Percentiles rank a stretch among this genome's conserved stretches.
These are phyloP conservation scores for Talpa occidentalis DNA, from an alignment of 2,113 vertebrate species.

Conservation along the genomic window DNA sequence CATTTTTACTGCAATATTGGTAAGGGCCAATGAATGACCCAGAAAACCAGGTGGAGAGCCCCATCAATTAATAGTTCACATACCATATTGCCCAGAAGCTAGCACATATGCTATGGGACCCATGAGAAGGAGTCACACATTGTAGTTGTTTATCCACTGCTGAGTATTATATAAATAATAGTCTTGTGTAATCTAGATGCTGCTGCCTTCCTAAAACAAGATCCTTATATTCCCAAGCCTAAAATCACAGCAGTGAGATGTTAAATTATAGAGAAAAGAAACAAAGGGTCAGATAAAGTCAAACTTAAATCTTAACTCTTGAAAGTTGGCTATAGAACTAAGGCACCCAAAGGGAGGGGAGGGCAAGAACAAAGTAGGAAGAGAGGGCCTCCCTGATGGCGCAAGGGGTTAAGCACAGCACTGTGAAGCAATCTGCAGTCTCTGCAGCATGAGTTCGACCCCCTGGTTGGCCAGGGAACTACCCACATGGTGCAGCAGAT, in stretches of 20 bases:
- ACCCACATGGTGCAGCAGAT: too few relatives aligned
- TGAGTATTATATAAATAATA: background rate
- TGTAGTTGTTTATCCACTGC: background rate
- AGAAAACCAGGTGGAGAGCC: background rate
- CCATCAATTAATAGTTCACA: slow-evolving; percentile 2
- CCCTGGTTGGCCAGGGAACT: too few relatives aligned
- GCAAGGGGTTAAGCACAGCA: too few relatives aligned
- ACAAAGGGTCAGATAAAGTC: too few relatives aligned
- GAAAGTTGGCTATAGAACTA: too few relatives aligned
- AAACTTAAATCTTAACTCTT: too few relatives aligned
- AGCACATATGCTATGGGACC: background rate
- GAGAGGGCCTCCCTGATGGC: too few relatives aligned
- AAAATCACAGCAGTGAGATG: background rate
- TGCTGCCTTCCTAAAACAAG: background rate
- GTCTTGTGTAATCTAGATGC: background rate
- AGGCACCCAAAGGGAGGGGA: too few relatives aligned
- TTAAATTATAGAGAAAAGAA: background rate
- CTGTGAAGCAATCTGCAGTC: too few relatives aligned
- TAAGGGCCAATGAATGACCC: background rate
- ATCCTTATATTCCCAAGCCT: background rate
- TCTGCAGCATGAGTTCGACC: too few relatives aligned
- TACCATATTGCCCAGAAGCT: background rate
- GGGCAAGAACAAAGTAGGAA: too few relatives aligned
- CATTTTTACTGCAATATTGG: background rate
- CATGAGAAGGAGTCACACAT: background rate